These are phyloP conservation scores for Helicoverpa armigera DNA, from an alignment of 1,140 invertebrate species.

Conservation along the genomic window DNA sequence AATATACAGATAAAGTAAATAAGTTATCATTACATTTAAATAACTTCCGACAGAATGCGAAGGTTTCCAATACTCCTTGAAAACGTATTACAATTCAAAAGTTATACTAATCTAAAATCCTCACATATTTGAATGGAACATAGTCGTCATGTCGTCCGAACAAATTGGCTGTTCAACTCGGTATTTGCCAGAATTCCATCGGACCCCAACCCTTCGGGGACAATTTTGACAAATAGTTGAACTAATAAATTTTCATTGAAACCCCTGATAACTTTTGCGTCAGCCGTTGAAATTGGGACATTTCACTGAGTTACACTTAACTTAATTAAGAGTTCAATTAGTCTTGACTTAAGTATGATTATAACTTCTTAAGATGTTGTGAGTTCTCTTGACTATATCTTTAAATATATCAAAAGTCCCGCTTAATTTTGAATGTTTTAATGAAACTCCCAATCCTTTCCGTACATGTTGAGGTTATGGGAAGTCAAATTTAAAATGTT, in stretches of 20 bases:
- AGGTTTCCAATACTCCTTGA: conserved; percentile 40
- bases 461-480: conserved; percentile 22
- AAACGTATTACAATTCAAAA: conserved; percentile 49
- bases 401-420: conserved; percentile 46
- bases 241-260: conserved; percentile 85
- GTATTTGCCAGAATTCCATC: conserved; percentile 78
- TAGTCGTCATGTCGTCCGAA: conserved; percentile 67
- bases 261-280: conserved; percentile 77
- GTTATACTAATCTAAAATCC: conserved; percentile 49
- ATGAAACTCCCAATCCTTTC: conserved; percentile 47
- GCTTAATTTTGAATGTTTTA: conserved; percentile 44
- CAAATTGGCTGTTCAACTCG: conserved; percentile 77
- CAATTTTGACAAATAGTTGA: conserved; percentile 84
- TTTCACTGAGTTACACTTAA: conserved; percentile 78
- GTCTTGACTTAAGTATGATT: conserved; percentile 77
- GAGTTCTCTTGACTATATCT: conserved; percentile 55
- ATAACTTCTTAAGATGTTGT: conserved; percentile 73
- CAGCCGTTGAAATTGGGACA: conserved; percentile 75
- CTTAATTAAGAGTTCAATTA: conserved; percentile 84
- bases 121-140: conserved; percentile 64
- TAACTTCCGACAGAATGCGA: conserved; percentile 36
- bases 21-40: conserved; percentile 17
- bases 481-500: conserved; percentile 40
- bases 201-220: conserved; percentile 71
- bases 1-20: conserved; percentile 30